Base-by-base conservation (phyloP, 2,113 vertebrate genomes). In the Rhynchopsitta pachyrhyncha region DNA sequence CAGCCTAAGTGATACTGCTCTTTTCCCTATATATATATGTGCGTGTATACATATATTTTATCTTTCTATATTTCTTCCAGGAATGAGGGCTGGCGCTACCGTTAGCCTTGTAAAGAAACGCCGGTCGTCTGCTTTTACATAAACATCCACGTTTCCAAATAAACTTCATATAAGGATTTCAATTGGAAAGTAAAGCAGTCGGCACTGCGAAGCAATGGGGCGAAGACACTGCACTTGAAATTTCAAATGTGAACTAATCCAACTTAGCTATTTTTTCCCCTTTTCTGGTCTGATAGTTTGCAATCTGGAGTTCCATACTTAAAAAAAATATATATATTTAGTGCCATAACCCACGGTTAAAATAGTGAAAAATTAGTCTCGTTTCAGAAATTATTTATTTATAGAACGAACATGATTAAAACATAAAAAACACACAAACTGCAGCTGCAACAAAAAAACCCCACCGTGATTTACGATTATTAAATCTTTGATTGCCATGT, bases 401-500 rank as follows among this genome's bases (percentile, higher is more conserved):
- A 97, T 98, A 95, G 95, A 98, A 98, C 96, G 97, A 98, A 97
- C 96, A 97, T 97, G 97, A 98, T 98, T 98, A 98, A 98, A 98
- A 97, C 96, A 97, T 95, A 88, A 98, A 97, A 97, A 97, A 97
- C 95, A 96, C 92, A 94, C 97, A 97, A 97, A 98, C 96, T 98
- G 98, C 98, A 98, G 97, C 97, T 98, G 97, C 96, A 98, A 97
- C 88, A 97, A 97, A 95, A 97, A 97, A 97, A 81, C 6, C 71
- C 82, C 79, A 87, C 76, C 96, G 95, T 98, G 98, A 98, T 98
- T 98, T 98, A 98, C 97, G 97, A 95, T 98, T 98, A 98, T 98
- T 98, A 98, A 98, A 98, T 98, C 97, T 98, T 98, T 98, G 98
- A 98, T 98, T 97, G 97, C 97, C 98, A 97, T 96, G 98, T 98